phyloP scores from a whole-genome alignment of 2,797 vertebrate genomes.

The Aphelocoma californica region DNA sequence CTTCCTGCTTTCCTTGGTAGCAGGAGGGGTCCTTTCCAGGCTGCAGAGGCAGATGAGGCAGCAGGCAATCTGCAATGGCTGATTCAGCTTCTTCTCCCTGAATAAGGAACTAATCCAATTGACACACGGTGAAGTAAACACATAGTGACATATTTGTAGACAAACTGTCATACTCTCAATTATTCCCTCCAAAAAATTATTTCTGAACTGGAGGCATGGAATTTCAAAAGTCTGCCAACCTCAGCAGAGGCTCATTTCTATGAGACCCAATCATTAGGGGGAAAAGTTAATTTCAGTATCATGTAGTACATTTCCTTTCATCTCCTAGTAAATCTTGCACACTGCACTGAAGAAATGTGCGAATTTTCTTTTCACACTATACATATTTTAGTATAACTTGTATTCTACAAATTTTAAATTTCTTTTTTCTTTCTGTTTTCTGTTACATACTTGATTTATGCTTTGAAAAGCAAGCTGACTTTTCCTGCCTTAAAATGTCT shows the following conservation, averaged over 20 bases:
- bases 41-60: slow-evolving; percentile 29
- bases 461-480: not conserved
- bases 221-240: slow-evolving; percentile 47
- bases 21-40: slow-evolving; percentile 40
- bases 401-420: not conserved
- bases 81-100: slow-evolving; percentile 58
- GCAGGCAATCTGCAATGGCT: slow-evolving; percentile 39
- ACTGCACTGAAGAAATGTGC: not conserved
- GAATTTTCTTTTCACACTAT: not conserved
- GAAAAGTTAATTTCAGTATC: slow-evolving; percentile 59
- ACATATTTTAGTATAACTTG: not conserved
- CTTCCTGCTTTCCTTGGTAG: slow-evolving; percentile 41
- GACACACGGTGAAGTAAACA: slow-evolving; percentile 70
- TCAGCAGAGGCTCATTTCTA: slow-evolving; percentile 60
- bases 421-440: not conserved
- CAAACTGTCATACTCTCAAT: slow-evolving; percentile 72
- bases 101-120: slow-evolving; percentile 69
- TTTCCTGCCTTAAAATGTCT: not conserved
- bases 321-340: slow-evolving; percentile 12
- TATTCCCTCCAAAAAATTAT: slow-evolving; percentile 67
- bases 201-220: slow-evolving; percentile 64
- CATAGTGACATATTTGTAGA: slow-evolving; percentile 78
- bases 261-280: slow-evolving; percentile 29
- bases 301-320: slow-evolving; percentile 33
- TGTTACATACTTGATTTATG: not conserved